Conservation (phyloP, 2,888 invertebrate genomes). For the Nomada flava region DNA sequence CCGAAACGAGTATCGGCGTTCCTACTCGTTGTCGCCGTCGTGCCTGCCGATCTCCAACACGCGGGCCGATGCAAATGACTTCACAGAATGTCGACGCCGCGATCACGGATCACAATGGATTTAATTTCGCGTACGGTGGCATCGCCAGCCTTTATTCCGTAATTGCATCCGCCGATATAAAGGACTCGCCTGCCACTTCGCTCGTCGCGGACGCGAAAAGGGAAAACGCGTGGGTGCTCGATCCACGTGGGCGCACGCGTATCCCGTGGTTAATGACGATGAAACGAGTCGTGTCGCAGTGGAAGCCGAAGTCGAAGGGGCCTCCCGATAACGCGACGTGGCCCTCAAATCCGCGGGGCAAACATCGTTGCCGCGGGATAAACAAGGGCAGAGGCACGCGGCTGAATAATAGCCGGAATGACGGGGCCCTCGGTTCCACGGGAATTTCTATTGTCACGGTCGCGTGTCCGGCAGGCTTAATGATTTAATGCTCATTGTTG, state of each 20-base stretch:
- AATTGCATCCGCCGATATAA: constrained; percentile 62
- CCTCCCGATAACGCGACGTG: constrained; percentile 38
- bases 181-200: constrained; percentile 42
- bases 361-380: constrained; percentile 38
- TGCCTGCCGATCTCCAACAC: not conserved
- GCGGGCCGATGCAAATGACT: constrained; percentile 31
- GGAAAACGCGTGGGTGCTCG: constrained; percentile 53
- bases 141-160: constrained; percentile 54
- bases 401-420: constrained; percentile 64
- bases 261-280: constrained; percentile 63
- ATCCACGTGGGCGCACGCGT: constrained; percentile 43
- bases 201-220: constrained; percentile 42
- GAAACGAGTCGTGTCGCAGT: constrained; percentile 41
- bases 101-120: constrained; percentile 65
- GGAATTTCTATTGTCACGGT: constrained; percentile 68
- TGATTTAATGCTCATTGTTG: constrained; percentile 74
- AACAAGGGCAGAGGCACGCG: constrained; percentile 56
- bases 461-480: constrained; percentile 67
- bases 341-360: constrained; percentile 42
- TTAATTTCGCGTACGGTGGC: constrained; percentile 65
- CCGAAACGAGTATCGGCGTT: not conserved
- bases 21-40: not conserved
- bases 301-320: constrained; percentile 30
- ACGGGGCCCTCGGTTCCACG: constrained; percentile 41
- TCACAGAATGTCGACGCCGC: constrained; percentile 24